Evolutionary conservation across 2,113 vertebrate species (phyloP).

Genomic region (Tupaia chinensis): DNA sequence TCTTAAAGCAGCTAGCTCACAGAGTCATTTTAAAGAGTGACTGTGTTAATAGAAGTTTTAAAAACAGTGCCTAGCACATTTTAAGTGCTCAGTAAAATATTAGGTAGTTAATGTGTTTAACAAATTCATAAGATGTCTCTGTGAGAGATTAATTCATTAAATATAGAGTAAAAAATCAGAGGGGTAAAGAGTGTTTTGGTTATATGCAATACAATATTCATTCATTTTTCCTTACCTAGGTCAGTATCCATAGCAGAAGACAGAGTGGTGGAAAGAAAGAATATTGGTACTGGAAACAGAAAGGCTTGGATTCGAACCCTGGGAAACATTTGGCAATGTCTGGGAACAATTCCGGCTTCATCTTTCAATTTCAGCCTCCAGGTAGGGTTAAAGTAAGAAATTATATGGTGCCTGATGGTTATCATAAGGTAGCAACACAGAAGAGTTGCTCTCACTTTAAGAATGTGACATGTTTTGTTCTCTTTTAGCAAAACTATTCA

Average conservation of each 20-base stretch:
- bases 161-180: background rate
- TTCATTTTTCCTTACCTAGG: background rate
- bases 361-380: background rate
- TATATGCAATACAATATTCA: background rate
- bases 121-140: background rate
- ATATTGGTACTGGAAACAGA: background rate
- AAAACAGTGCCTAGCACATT: background rate
- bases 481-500: conserved; percentile 15
- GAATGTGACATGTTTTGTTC: background rate
- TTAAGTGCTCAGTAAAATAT: background rate
- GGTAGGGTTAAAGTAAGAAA: background rate
- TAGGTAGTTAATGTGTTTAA: conserved; percentile 1
- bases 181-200: background rate
- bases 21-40: background rate
- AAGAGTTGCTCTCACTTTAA: background rate
- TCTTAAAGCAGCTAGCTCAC: background rate
- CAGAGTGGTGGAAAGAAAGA: background rate
- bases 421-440: background rate
- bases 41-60: background rate
- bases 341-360: too few species aligned
- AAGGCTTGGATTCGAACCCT: background rate
- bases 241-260: background rate
- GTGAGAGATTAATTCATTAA: background rate
- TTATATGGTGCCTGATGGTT: background rate
- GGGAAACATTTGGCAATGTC: background rate